phyloP scores from a whole-genome alignment of 2,797 vertebrate genomes.

The Ctenosaura bakeri region DNA sequence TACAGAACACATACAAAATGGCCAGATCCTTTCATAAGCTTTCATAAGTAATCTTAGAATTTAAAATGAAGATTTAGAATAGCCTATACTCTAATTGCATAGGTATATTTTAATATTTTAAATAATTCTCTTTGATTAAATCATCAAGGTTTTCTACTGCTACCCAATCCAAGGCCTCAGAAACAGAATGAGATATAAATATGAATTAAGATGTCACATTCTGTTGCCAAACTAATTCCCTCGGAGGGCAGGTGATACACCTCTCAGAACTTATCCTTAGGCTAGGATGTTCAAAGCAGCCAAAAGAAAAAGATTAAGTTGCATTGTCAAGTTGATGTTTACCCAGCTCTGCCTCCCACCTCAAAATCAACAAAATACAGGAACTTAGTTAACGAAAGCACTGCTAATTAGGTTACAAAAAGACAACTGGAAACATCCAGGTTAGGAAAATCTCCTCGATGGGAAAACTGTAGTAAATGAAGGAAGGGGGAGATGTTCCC shows the following conservation, averaged over 20 bases:
- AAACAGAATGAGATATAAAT: constrained; percentile 7
- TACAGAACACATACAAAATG: background rate
- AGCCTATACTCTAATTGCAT: background rate
- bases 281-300: background rate
- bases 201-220: constrained; percentile 1
- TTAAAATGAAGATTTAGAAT: background rate
- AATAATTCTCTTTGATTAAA: constrained; percentile 24
- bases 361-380: background rate
- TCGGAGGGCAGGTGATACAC: background rate
- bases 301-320: background rate
- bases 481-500: background rate
- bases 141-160: background rate
- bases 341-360: background rate
- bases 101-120: constrained; percentile 3
- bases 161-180: background rate
- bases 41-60: background rate
- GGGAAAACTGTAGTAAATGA: background rate
- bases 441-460: background rate
- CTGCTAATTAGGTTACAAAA: constrained; percentile 21
- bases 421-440: background rate
- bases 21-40: background rate
- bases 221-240: background rate
- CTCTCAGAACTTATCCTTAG: background rate
- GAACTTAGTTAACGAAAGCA: background rate
- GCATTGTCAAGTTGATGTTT: constrained; percentile 5